These are phyloP conservation scores for Rana temporaria DNA, from an alignment of 2,113 vertebrate genomes.

Conservation along the genomic window DNA sequence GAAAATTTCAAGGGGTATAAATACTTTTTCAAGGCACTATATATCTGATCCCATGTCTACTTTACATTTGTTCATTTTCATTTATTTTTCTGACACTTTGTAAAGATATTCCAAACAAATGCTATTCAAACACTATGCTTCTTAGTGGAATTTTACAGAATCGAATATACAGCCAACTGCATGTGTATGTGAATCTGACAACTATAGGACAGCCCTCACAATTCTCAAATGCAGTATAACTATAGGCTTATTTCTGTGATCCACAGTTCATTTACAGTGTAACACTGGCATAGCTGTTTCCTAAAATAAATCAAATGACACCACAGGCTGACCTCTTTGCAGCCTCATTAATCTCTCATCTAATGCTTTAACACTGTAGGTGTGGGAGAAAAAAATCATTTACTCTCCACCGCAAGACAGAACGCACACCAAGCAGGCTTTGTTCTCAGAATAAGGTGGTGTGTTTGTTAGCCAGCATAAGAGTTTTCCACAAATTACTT, in stretches of 20 bases:
- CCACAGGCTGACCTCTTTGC: slow-evolving; percentile 26
- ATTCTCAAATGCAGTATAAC: slow-evolving; percentile 13
- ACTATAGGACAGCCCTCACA: background rate
- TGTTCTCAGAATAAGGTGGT: slow-evolving; percentile 32
- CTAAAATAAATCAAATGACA: slow-evolving; percentile 32
- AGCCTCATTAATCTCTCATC: slow-evolving; percentile 16
- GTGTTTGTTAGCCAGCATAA: slow-evolving; percentile 39
- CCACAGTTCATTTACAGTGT: slow-evolving; percentile 5
- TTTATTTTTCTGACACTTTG: background rate
- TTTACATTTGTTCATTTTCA: no score
- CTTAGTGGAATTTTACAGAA: no score
- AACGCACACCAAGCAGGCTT: slow-evolving; percentile 30
- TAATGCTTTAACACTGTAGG: slow-evolving; percentile 7
- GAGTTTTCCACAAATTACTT: slow-evolving; percentile 53
- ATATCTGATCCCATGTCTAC: no score
- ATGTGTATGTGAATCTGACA: background rate
- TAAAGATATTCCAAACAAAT: background rate
- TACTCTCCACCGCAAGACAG: slow-evolving; percentile 40
- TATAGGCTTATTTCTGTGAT: slow-evolving; percentile 8
- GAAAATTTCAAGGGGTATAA: no score
- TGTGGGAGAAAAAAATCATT: slow-evolving; percentile 26
- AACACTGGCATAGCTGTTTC: slow-evolving; percentile 2
- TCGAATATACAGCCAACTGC: no score
- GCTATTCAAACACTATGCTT: background rate
- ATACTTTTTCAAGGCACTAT: no score